Evolutionary conservation across 1,140 invertebrate genomes (phyloP), one percentile per base, ranked within the genome.

Genomic region (Drosophila ohnishii): DNA sequence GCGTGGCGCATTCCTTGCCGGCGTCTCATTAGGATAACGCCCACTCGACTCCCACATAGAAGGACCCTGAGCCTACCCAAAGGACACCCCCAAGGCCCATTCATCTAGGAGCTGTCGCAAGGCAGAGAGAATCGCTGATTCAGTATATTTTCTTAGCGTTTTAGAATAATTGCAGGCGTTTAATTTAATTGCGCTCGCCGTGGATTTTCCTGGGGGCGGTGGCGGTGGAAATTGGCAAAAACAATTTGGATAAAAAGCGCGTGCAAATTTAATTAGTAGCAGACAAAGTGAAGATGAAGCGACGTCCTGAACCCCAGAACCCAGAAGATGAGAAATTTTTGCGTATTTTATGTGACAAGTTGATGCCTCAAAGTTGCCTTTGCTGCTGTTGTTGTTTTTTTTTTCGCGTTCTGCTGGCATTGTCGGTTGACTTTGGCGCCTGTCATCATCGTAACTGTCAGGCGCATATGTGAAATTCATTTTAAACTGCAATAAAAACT

Each of bases 111-210:
- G 58, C 42, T 16, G 62, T 58, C 19, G 6, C 63, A 37, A 9
- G 5, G 22, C 47, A 57, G 44, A 58, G 39, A 42, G 59, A 71
- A 63, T 59, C 77, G 74, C 75, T 71, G 74, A 78, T 66, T 83
- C 55, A 45, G 67, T 62, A 55, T 78, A 80, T 88, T 88, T 86
- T 78, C 67, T 51, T 62, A 78, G 79, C 76, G 66, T 72, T 81
- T 90, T 86, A 66, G 72, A 90, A 90, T 90, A 83, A 90, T 90
- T 90, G 79, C 86, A 77, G 73, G 74, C 87, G 75, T 80, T 90
- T 90, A 90, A 90, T 90, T 90, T 90, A 86, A 90, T 88, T 88
- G 84, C 74, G 80, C 76, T 74, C 63, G 73, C 62, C 69, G 51
- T 60, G 69, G 84, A 86, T 87, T 86, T 86, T 57, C 50, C 58